Evolutionary conservation across 2,797 vertebrate genomes (phyloP), one percentile per base, ranked within the genome.

Genomic region (Bradypodion pumilum): DNA sequence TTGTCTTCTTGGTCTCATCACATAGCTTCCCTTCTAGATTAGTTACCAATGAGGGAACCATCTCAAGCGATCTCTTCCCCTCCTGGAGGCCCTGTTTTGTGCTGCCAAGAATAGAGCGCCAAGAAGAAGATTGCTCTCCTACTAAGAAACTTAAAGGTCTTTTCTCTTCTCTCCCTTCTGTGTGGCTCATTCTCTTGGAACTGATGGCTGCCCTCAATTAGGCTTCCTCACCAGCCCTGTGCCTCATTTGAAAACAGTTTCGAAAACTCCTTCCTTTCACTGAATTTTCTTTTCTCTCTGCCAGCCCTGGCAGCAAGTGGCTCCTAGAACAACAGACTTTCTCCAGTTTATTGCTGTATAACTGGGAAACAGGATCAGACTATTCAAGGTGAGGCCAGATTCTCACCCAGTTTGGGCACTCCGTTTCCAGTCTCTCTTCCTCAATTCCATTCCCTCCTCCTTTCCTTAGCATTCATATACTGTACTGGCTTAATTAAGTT

Each of bases 201-300:
- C 65, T 12, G 65, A 59, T 44, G 75, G 66, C 65, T 81, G 84
- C 65, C 73, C 73, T 85, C 73, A 76, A 81, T 85, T 85, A 81
- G 72, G 78, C 73, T 85, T 73, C 29, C 42, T 72, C 75, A 21
- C 63, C 2, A 10, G 63, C 74, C 74, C 82, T 77, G 49, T 46
- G 65, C 49, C 63, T 77, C 49, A 37, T 74, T 27, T 69, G 72
- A 76, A 85, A 75, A 69, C 72, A n/a, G 37, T 7, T 69, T 56
- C 80, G 32, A 60, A 80, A 85, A 37, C 29, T 59, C 40, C 69
- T 52, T 49, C 69, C 32, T 79, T 85, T 76, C 65, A 70, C 63
- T 4, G 72, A 16, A 19, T 59, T 81, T 70, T 60, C 56, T 70
- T 72, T 70, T 60, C 46, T 13, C 27, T 70, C 16, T 56, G 52